Base-by-base conservation (phyloP, 2,888 invertebrate species). In the Melanargia galathea region DNA sequence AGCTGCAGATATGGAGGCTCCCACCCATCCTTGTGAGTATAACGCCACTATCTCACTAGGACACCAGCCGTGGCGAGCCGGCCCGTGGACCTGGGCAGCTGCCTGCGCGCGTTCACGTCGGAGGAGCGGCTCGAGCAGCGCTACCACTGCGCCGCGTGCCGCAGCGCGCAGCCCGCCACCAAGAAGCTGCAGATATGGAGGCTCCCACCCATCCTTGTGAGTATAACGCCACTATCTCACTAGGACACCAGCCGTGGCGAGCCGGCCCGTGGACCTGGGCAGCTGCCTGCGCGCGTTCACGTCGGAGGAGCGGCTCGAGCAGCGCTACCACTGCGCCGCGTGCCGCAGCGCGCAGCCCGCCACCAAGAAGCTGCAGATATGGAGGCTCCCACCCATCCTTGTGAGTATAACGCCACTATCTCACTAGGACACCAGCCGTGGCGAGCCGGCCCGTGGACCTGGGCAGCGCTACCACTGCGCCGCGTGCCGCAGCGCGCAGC, bases 151-250 rank as follows among this genome's bases (percentile, higher is more conserved):
- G 93, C 95, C 63, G 94, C 94, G 76, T 98, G 98, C 87, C 94
- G 95, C 79, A 92, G 94, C 74, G 95, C 95, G 78, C 96, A 96
- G 79, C 94, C 96, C 60, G 97, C 98, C 61, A 95, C 95, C 70
- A 98, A 98, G 87, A 97, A 97, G 81, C 92, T 98, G 79, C 97
- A 97, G 84, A 95, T 98, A 58, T 98, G 97, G 97, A 93, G 96
- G 72, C 87, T 97, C 72, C 98, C 98, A 63, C 97, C 97, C 13
- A 94, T 97, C 74, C 89, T 98, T 82, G 97, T 97, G 75, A 81
- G 88, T 56, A 54, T 43, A 35, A 4, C 5, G 24, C 8, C 33
- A 33, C 8, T 33, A n/a, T n/a, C n/a, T n/a, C n/a, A n/a, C n/a
- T n/a, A n/a, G n/a, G n/a, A n/a, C n/a, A n/a, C n/a, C n/a, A n/a